Evolutionary conservation across 2,113 vertebrate species (phyloP).

Genomic region (Anseranas semipalmata): DNA sequence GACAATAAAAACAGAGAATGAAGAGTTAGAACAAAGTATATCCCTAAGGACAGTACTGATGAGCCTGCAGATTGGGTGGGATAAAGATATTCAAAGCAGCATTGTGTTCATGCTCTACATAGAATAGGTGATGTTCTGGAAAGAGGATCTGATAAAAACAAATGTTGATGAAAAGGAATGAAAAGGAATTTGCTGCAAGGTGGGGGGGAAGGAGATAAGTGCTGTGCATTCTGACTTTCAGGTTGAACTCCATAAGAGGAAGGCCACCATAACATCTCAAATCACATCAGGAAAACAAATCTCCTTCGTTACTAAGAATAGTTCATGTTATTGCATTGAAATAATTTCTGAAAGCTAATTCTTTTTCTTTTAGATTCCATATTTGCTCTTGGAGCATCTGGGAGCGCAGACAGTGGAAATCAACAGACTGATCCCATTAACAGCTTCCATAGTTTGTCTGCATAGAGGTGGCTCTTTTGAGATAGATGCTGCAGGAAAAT

Average conservation of each 20-base stretch:
- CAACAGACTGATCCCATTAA: neutral
- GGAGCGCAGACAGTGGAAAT: neutral
- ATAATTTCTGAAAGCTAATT: neutral
- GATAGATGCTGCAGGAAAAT: neutral
- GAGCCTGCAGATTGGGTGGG: neutral
- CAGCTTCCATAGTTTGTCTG: neutral
- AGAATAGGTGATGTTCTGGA: neutral
- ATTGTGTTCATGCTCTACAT: neutral
- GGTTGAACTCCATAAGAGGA: neutral
- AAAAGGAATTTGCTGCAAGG: neutral
- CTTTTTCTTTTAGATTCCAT: neutral
- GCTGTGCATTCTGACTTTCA: neutral
- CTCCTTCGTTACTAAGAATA: neutral
- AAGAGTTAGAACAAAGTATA: constrained; percentile 21
- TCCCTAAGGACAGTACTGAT: constrained; percentile 22
- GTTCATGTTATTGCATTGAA: neutral
- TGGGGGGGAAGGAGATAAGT: neutral
- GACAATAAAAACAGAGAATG: neutral
- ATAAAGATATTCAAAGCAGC: neutral
- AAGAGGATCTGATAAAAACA: neutral
- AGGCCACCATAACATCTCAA: neutral
- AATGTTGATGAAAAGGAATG: neutral
- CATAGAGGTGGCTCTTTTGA: neutral
- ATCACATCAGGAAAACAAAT: neutral
- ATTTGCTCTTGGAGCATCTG: neutral